Evolutionary conservation across 2,888 invertebrate genomes (phyloP).

Genomic region (Phengaris arion): DNA sequence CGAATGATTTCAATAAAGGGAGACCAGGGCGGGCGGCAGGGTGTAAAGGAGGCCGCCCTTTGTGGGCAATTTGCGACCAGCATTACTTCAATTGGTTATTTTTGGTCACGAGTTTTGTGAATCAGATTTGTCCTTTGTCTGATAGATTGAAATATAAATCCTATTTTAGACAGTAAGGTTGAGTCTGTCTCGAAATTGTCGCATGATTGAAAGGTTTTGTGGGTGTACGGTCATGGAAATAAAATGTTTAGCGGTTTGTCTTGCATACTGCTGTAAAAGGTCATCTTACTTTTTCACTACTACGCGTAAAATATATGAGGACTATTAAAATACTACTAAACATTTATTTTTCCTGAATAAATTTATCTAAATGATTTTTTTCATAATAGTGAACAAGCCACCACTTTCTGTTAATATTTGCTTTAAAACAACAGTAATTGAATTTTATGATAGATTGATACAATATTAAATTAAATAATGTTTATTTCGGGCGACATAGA

Average conservation of each 20-base stretch:
- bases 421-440: too few relatives aligned
- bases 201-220: background rate
- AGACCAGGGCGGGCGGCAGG: background rate
- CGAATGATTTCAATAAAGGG: conserved; percentile 25
- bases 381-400: too few relatives aligned
- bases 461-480: too few relatives aligned
- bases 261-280: too few relatives aligned
- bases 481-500: too few relatives aligned
- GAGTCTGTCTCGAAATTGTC: background rate
- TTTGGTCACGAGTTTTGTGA: background rate
- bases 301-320: too few relatives aligned
- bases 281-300: too few relatives aligned
- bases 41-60: background rate
- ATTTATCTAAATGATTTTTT: too few relatives aligned
- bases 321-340: too few relatives aligned
- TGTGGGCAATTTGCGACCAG: conserved; percentile 16
- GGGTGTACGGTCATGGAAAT: background rate
- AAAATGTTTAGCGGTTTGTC: background rate
- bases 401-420: too few relatives aligned
- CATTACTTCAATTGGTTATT: conserved; percentile 16
- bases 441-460: too few relatives aligned
- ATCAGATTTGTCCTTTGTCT: background rate
- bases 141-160: background rate
- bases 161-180: background rate
- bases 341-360: too few relatives aligned